These are phyloP conservation scores for Strongylocentrotus purpuratus DNA, from an alignment of 35 echinoderm and acorn worm genomes.

Conservation along the genomic window DNA sequence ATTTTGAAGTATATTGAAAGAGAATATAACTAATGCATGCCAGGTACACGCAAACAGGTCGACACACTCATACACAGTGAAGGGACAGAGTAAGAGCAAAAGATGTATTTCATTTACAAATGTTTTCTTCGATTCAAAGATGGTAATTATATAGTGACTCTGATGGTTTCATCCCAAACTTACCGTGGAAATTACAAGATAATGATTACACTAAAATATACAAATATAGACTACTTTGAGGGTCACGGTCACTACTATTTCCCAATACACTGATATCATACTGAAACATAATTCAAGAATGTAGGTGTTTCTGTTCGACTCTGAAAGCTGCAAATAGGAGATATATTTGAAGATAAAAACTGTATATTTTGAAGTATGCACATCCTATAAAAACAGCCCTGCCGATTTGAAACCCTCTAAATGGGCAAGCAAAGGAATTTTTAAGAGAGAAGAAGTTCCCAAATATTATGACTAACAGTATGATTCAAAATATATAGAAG, in stretches of 20 bases:
- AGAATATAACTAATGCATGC: background rate
- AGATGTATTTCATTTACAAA: background rate
- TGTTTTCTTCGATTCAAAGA: no score
- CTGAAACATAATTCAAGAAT: no score
- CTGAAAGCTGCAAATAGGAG: background rate
- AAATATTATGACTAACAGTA: conserved; percentile 5
- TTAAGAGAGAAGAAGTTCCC: background rate
- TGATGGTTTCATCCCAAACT: background rate
- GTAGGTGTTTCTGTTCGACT: no score
- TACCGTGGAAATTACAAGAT: background rate
- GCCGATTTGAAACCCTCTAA: background rate
- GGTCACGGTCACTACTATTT: no score
- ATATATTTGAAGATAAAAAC: background rate
- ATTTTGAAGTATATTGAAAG: background rate
- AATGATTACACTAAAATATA: background rate
- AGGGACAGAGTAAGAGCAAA: background rate
- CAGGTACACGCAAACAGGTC: no score
- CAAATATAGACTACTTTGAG: no score
- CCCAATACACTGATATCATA: no score
- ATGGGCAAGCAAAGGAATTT: background rate
- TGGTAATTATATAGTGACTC: no score
- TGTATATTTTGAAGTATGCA: background rate
- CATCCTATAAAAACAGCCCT: background rate
- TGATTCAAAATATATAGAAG: background rate
- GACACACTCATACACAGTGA: background rate